phyloP scores from a whole-genome alignment of 1,140 invertebrate species.

The Drosophila littoralis region DNA sequence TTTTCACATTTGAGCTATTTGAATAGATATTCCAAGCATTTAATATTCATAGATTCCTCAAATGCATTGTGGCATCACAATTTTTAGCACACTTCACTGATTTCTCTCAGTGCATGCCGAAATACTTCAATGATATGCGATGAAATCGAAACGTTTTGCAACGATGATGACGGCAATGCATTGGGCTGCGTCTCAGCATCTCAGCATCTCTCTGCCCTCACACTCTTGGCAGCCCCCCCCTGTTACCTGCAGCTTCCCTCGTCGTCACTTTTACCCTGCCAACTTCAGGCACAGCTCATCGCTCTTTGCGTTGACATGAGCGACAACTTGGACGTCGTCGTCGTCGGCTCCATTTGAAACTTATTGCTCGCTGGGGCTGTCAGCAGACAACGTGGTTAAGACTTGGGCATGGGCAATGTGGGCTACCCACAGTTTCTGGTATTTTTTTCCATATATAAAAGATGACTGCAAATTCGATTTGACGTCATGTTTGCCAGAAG shows the following conservation, averaged over 20 bases:
- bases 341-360: conserved; percentile 71
- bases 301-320: conserved; percentile 61
- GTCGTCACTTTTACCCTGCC: not conserved
- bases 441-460: conserved; percentile 47
- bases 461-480: conserved; percentile 62
- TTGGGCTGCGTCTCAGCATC: conserved; percentile 9
- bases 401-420: conserved; percentile 1
- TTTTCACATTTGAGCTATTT: not conserved
- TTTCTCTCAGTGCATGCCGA: conserved; percentile 42
- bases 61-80: not conserved
- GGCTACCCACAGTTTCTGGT: conserved; percentile 43
- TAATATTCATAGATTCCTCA: not conserved
- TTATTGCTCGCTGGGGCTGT: conserved; percentile 71
- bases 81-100: conserved; percentile 1
- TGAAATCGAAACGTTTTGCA: conserved; percentile 62
- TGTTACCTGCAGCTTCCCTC: not conserved
- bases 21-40: not conserved
- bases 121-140: conserved; percentile 46
- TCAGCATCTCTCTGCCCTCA: not conserved
- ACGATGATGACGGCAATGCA: conserved; percentile 25
- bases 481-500: conserved; percentile 27
- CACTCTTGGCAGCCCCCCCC: not conserved
- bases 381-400: conserved; percentile 44
- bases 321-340: conserved; percentile 51
- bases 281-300: conserved; percentile 25